Percentiles rank a stretch among this genome's conserved stretches.
phyloP scores from a whole-genome alignment of 1,140 invertebrate genomes.

The Pseudomyrmex flavicornis region DNA sequence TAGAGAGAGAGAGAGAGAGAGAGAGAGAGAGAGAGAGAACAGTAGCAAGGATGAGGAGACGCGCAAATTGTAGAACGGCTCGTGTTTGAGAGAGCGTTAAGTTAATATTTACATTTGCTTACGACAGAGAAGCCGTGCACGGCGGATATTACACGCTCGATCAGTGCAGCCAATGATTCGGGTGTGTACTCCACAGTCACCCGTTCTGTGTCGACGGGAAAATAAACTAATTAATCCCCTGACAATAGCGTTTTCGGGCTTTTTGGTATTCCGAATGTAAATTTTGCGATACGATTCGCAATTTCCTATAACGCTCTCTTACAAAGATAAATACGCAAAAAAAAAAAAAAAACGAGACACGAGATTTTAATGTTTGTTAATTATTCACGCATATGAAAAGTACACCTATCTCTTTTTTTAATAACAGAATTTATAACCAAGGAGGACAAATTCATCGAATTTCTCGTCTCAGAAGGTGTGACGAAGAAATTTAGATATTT shows the following conservation, averaged over 20 bases:
- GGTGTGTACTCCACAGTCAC: conserved; percentile 34
- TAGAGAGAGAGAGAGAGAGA: no score
- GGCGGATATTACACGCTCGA: conserved; percentile 19
- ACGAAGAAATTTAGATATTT: conserved; percentile 56
- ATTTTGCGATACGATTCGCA: conserved; percentile 3
- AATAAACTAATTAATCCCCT: conserved; percentile 65
- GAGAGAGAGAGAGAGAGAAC: no score
- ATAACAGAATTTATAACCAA: neutral
- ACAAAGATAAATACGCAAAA: conserved; percentile 7
- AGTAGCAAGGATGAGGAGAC: no score
- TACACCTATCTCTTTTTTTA: no score
- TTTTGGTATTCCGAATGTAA: conserved; percentile 18
- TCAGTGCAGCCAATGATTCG: conserved; percentile 29
- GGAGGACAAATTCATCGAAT: conserved; percentile 9
- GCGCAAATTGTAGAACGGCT: neutral
- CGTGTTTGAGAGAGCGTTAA: conserved; percentile 35
- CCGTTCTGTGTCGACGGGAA: conserved; percentile 8
- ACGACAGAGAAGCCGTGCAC: conserved; percentile 9
- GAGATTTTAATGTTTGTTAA: no score
- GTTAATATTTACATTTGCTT: conserved; percentile 50
- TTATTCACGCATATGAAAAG: no score
- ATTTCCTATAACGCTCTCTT: neutral
- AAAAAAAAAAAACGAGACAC: neutral
- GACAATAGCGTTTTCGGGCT: neutral
- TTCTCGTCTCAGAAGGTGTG: conserved; percentile 26